These are phyloP conservation scores for Pardosa pseudoannulata DNA, from an alignment of 2,888 invertebrate genomes.

Conservation along the genomic window DNA sequence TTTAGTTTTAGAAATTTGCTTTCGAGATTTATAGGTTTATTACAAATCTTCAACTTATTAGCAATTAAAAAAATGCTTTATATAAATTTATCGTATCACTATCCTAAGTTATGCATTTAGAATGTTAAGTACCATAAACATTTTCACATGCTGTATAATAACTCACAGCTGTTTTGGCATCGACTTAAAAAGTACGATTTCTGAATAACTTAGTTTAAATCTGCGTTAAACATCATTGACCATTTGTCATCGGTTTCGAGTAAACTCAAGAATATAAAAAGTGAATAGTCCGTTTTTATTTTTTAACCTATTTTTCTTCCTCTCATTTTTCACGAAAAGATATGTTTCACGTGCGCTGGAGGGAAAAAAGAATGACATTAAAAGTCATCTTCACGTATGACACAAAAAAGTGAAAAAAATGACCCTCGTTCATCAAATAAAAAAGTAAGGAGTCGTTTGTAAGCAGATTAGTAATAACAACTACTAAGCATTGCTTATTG, in stretches of 20 bases:
- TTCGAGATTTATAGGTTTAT: too few species aligned
- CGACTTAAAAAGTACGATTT: too few species aligned
- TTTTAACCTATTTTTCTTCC: not conserved
- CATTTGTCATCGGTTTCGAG: not conserved
- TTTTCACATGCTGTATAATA: too few species aligned
- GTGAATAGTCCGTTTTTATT: not conserved
- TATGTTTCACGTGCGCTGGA: not conserved
- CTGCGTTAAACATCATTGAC: not conserved
- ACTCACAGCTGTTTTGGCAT: too few species aligned
- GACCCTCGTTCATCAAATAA: slow-evolving; percentile 9
- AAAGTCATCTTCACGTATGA: slow-evolving; percentile 8
- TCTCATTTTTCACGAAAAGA: not conserved
- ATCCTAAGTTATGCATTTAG: too few species aligned
- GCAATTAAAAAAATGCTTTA: too few species aligned
- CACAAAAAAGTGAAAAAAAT: not conserved
- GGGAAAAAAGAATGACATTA: slow-evolving; percentile 1
- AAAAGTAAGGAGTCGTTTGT: slow-evolving; percentile 3
- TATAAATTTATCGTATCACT: too few species aligned
- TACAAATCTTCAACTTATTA: too few species aligned
- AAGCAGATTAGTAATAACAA: slow-evolving; percentile 8
- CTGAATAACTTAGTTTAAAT: too few species aligned
- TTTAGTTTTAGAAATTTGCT: too few species aligned
- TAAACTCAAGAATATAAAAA: not conserved
- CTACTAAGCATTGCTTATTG: not conserved
- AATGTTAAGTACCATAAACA: too few species aligned